phyloP scores from a whole-genome alignment of 2,113 vertebrate genomes.

The Sakesphorus luctuosus region DNA sequence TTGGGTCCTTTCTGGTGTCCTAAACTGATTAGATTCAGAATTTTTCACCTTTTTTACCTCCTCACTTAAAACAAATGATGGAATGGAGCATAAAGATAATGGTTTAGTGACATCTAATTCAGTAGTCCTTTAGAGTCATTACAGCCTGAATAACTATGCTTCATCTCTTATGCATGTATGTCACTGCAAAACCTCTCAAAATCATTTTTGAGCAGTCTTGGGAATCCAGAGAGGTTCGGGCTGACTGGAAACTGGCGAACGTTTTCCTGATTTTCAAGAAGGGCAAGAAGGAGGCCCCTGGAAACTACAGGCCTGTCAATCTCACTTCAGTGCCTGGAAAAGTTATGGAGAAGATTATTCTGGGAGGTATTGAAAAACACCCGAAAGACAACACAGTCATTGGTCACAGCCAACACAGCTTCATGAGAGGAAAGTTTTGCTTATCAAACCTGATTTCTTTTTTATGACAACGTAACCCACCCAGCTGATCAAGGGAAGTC shows the following conservation, averaged over 20 bases:
- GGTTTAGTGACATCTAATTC: neutral
- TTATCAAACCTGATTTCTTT: neutral
- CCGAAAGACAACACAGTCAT: neutral
- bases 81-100: neutral
- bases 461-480: neutral
- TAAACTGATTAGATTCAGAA: neutral
- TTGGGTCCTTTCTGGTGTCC: neutral
- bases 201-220: neutral
- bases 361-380: neutral
- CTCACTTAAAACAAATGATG: neutral
- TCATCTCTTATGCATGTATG: neutral
- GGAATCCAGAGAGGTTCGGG: neutral
- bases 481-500: neutral
- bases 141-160: neutral
- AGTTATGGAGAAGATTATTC: neutral
- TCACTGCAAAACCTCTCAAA: neutral
- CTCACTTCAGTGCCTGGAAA: neutral
- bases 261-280: neutral
- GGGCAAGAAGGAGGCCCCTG: neutral
- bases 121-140: neutral
- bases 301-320: neutral
- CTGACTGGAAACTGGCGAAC: neutral
- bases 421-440: neutral
- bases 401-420: neutral
- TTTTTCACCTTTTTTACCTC: neutral